phyloP scores from a whole-genome alignment of 2,113 vertebrate genomes.

The Xiphophorus hellerii region DNA sequence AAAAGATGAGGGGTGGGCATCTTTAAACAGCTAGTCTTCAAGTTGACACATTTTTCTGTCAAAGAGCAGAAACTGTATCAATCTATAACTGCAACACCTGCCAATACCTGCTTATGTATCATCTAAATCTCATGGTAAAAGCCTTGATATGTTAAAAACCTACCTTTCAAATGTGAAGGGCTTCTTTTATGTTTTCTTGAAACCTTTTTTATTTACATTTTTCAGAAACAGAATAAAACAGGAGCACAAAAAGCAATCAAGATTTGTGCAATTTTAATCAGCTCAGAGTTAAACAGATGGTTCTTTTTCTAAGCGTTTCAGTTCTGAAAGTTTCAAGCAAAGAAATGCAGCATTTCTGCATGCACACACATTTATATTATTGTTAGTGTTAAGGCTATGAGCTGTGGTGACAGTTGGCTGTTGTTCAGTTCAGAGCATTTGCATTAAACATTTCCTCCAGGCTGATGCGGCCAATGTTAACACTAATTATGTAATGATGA shows the following conservation, averaged over 20 bases:
- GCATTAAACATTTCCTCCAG: slow-evolving; percentile 26
- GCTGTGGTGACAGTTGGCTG: neutral
- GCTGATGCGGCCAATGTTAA: slow-evolving; percentile 28
- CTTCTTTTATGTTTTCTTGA: neutral
- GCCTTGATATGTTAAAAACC: neutral
- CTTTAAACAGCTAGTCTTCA: neutral
- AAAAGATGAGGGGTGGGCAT: neutral
- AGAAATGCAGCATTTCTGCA: neutral
- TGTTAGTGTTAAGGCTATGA: slow-evolving; percentile 10
- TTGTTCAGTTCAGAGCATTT: slow-evolving; percentile 34
- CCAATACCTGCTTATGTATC: too few relatives aligned
- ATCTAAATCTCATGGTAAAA: neutral
- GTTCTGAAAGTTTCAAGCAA: slow-evolving; percentile 19
- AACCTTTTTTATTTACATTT: neutral
- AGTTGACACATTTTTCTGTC: too few relatives aligned
- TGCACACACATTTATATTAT: slow-evolving; percentile 22
- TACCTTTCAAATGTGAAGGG: neutral
- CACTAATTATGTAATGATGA: slow-evolving; percentile 24
- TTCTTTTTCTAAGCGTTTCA: slow-evolving; percentile 16
- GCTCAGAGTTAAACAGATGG: neutral
- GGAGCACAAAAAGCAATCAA: neutral
- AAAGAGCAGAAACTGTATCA: neutral
- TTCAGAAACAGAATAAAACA: neutral
- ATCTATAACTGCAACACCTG: neutral
- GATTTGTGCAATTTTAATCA: neutral